Conservation (phyloP, 2,888 invertebrate species). For the Tenthredo distinguenda region DNA sequence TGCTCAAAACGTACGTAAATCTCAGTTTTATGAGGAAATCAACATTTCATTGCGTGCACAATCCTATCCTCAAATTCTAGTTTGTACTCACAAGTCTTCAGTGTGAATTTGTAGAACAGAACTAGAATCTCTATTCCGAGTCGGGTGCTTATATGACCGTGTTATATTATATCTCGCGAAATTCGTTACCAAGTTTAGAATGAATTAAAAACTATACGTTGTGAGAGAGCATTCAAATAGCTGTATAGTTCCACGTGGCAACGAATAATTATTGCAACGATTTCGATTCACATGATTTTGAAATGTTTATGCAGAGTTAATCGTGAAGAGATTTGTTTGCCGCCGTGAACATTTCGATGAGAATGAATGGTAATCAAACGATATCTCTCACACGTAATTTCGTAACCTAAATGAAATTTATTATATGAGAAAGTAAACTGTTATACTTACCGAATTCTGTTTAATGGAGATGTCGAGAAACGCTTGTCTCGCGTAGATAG, state of each 20-base stretch:
- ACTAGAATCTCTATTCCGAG: too few relatives aligned
- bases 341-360: not conserved
- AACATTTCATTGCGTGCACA: too few relatives aligned
- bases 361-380: not conserved
- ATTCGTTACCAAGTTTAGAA: not conserved
- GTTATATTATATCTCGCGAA: not conserved
- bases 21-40: too few relatives aligned
- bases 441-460: constrained; percentile 18
- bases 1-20: too few relatives aligned
- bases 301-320: not conserved
- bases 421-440: not conserved
- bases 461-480: not conserved
- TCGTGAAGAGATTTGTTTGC: not conserved
- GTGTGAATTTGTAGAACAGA: too few relatives aligned
- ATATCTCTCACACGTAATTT: not conserved
- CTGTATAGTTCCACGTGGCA: not conserved
- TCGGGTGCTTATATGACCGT: too few relatives aligned
- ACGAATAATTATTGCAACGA: not conserved
- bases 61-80: too few relatives aligned
- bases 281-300: not conserved
- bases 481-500: not conserved
- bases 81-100: too few relatives aligned
- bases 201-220: not conserved
- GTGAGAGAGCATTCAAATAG: not conserved
- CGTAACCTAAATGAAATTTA: not conserved